phyloP scores from a whole-genome alignment of 2,113 vertebrate species.

The Apteryx mantelli region DNA sequence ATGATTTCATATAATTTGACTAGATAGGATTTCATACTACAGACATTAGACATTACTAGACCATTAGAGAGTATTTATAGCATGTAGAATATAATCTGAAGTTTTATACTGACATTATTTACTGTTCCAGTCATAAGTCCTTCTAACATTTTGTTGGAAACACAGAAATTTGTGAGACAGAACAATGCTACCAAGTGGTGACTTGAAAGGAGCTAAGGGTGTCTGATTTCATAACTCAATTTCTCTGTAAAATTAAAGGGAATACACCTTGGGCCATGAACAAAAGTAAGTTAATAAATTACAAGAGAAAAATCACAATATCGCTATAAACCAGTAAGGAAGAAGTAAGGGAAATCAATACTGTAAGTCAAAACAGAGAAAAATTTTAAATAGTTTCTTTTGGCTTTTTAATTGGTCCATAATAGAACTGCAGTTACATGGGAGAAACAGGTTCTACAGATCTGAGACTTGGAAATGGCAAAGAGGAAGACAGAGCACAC shows the following conservation, averaged over 20 bases:
- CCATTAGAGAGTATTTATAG: neutral
- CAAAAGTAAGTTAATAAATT: neutral
- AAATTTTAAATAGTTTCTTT: neutral
- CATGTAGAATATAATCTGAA: neutral
- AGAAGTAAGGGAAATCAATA: neutral
- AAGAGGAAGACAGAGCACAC: neutral
- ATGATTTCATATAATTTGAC: neutral
- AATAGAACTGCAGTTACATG: neutral
- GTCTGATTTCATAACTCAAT: neutral
- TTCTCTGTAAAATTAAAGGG: neutral
- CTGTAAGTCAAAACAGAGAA: neutral
- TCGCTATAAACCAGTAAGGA: neutral
- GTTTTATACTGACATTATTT: neutral
- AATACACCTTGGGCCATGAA: neutral
- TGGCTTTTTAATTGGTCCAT: neutral
- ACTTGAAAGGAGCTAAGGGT: neutral
- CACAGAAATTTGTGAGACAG: neutral
- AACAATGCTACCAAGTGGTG: neutral
- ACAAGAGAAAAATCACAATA: neutral
- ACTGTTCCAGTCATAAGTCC: neutral
- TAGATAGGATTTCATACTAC: neutral
- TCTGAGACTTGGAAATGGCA: neutral
- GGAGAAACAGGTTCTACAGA: neutral
- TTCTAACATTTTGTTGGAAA: neutral
- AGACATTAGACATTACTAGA: neutral